Conservation (phyloP, 2,113 vertebrate genomes). For the Percina caprodes region DNA sequence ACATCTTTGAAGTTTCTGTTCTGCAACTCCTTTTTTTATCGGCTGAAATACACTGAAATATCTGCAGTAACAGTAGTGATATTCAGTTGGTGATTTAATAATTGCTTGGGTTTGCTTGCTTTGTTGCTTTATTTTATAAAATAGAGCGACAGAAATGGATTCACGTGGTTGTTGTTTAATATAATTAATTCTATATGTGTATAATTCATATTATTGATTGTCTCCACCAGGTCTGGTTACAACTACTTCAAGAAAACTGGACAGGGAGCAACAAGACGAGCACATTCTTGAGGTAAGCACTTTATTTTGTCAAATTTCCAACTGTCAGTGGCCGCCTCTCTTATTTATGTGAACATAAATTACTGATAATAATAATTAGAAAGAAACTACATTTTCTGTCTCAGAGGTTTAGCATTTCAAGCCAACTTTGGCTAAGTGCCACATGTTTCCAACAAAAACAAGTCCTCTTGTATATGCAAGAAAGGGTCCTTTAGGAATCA, state of each 20-base stretch:
- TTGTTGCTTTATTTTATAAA: not conserved
- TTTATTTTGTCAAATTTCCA: slow-evolving; percentile 13
- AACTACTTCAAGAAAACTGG: slow-evolving; percentile 95
- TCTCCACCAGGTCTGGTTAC: slow-evolving; percentile 90
- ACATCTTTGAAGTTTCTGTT: not conserved
- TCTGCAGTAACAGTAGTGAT: not conserved
- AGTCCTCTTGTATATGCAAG: slow-evolving; percentile 40
- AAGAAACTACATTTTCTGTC: not conserved
- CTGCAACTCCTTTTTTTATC: not conserved
- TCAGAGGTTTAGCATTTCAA: slow-evolving; percentile 37
- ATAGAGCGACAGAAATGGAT: not conserved
- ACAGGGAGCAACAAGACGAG: slow-evolving; percentile 95
- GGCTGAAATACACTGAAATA: not conserved
- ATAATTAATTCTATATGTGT: not conserved
- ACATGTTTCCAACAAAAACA: slow-evolving; percentile 41
- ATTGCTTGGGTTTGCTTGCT: too few species aligned
- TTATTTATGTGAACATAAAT: slow-evolving; percentile 10
- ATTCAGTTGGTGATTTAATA: not conserved
- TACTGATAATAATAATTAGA: slow-evolving; percentile 15
- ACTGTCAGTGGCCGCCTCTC: not conserved
- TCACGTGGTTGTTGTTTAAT: not conserved
- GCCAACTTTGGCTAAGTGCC: slow-evolving; percentile 40
- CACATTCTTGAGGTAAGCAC: slow-evolving; percentile 94
- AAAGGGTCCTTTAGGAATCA: slow-evolving; percentile 45
- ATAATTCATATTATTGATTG: not conserved